Conservation (phyloP, 37 sponge, comb jelly and placozoan genomes). For the Eunapius fragilis region DNA sequence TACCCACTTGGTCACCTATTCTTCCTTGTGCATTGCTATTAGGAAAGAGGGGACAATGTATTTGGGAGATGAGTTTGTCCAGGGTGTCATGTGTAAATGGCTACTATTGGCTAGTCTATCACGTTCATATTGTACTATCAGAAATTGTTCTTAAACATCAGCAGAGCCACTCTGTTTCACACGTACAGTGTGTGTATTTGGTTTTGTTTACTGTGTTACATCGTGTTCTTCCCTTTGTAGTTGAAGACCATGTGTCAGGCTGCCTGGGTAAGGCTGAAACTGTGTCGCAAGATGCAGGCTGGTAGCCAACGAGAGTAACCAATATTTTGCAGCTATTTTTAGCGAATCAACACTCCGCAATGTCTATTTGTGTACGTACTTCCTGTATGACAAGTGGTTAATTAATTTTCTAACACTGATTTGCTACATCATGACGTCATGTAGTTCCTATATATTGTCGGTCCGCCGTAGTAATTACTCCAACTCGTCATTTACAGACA, state of each 20-base stretch:
- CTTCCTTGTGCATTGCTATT: too few species aligned
- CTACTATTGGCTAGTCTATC: not conserved
- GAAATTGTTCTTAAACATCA: too few species aligned
- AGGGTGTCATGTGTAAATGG: not conserved
- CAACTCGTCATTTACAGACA: too few species aligned
- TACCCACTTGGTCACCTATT: too few species aligned
- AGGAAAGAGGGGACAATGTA: too few species aligned
- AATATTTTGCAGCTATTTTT: not conserved
- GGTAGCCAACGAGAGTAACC: not conserved
- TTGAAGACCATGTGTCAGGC: slow-evolving; percentile 45
- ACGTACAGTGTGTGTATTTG: too few species aligned
- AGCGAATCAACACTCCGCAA: not conserved
- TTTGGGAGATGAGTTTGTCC: too few species aligned
- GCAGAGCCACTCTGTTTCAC: too few species aligned
- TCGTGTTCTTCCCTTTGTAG: slow-evolving; percentile 11
- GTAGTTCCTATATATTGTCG: too few species aligned
- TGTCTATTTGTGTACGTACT: not conserved
- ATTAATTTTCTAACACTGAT: not conserved
- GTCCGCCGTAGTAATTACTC: too few species aligned
- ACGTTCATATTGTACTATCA: not conserved
- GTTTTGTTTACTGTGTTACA: too few species aligned
- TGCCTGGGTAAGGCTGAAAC: slow-evolving; percentile 30
- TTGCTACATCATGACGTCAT: not conserved
- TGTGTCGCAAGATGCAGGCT: slow-evolving; percentile 1
- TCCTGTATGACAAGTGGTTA: not conserved